phyloP scores from a whole-genome alignment of 2,888 invertebrate genomes.

The Troides oblongomaculatus region DNA sequence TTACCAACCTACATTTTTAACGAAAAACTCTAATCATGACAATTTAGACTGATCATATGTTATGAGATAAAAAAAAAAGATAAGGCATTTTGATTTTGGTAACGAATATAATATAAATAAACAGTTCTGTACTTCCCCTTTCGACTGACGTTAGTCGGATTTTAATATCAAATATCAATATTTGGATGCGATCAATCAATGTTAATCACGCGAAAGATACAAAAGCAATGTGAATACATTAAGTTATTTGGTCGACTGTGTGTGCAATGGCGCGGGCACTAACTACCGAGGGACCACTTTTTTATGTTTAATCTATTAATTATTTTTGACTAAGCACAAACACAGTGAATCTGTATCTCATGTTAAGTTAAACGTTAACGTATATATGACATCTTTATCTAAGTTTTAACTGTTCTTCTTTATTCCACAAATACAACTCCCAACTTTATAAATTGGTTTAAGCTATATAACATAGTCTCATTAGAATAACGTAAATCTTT shows the following conservation, averaged over 20 bases:
- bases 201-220: constrained; percentile 79
- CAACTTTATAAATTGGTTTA: background rate
- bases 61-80: no score
- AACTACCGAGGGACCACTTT: constrained; percentile 46
- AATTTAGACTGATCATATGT: no score
- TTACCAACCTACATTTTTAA: no score
- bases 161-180: constrained; percentile 68
- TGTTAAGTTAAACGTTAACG: constrained; percentile 37
- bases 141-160: constrained; percentile 40
- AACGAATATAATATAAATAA: background rate
- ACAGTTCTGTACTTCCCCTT: constrained; percentile 42
- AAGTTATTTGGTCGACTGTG: constrained; percentile 63
- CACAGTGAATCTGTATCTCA: constrained; percentile 32
- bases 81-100: no score
- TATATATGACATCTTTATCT: background rate
- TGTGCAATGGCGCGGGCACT: constrained; percentile 59
- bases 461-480: no score
- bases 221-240: constrained; percentile 77
- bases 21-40: no score
- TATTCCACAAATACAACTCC: background rate
- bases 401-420: background rate
- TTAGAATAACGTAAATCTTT: no score
- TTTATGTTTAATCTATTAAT: constrained; percentile 52
- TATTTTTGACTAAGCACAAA: constrained; percentile 10
- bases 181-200: constrained; percentile 79